Conservation (phyloP, 2,888 invertebrate species). For the Heliconius aoede region DNA sequence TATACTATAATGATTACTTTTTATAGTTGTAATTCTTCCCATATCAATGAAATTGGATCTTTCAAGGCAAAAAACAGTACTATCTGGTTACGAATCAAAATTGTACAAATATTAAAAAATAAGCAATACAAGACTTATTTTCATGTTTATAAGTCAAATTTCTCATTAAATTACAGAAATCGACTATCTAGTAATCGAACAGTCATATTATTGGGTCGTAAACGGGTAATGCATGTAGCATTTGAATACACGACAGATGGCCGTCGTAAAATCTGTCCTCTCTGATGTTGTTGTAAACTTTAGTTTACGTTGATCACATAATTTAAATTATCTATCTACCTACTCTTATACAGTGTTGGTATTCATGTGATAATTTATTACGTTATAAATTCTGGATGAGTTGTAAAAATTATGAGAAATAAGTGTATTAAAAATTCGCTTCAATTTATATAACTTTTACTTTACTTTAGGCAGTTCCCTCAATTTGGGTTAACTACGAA, state of each 20-base stretch:
- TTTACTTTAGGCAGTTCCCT: background rate
- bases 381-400: background rate
- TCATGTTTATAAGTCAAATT: background rate
- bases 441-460: background rate
- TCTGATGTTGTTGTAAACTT: slow-evolving; percentile 51
- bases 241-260: slow-evolving; percentile 61
- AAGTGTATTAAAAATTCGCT: background rate
- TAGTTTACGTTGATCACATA: slow-evolving; percentile 47
- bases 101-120: too few species aligned
- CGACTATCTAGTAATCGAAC: slow-evolving; percentile 9
- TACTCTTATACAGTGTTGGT: slow-evolving; percentile 18
- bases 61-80: too few species aligned
- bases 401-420: background rate
- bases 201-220: slow-evolving; percentile 45
- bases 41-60: too few species aligned
- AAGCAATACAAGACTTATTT: background rate
- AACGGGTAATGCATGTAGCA: slow-evolving; percentile 51
- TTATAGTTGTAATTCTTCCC: too few species aligned
- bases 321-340: slow-evolving; percentile 33
- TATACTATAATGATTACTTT: too few species aligned
- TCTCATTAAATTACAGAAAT: slow-evolving; percentile 1
- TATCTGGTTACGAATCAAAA: too few species aligned
- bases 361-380: background rate
- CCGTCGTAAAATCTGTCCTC: slow-evolving; percentile 61
- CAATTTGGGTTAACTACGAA: background rate